These are phyloP conservation scores for Eidolon dupreanum DNA, from an alignment of 2,797 vertebrate genomes.

Conservation along the genomic window DNA sequence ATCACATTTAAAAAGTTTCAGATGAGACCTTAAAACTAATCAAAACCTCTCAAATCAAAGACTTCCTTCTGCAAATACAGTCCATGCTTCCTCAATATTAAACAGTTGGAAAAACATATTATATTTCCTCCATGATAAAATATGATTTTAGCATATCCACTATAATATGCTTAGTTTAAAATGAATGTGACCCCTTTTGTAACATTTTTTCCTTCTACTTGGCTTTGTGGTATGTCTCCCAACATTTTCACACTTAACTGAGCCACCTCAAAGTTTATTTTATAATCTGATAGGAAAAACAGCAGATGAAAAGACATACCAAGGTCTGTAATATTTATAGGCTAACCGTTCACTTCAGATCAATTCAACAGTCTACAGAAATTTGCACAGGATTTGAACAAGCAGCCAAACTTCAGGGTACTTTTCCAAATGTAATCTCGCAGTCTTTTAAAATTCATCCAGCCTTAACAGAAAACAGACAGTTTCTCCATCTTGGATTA, in stretches of 20 bases:
- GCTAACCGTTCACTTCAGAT: neutral
- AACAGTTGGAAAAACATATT: neutral
- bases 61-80: neutral
- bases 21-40: neutral
- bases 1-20: neutral
- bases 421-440: conserved; percentile 56
- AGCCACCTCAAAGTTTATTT: conserved; percentile 27
- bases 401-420: conserved; percentile 58
- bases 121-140: conserved; percentile 9
- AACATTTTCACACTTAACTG: neutral
- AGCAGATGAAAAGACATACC: conserved; percentile 11
- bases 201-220: neutral
- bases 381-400: conserved; percentile 63
- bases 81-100: neutral
- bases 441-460: conserved; percentile 49
- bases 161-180: neutral
- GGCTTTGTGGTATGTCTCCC: neutral
- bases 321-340: neutral
- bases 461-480: conserved; percentile 58
- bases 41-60: conserved; percentile 8
- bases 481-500: conserved; percentile 67
- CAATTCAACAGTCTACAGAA: conserved; percentile 40
- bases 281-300: conserved; percentile 36
- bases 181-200: neutral
- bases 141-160: neutral